Conservation (phyloP, 2,113 vertebrate species). For the Spea bombifrons region DNA sequence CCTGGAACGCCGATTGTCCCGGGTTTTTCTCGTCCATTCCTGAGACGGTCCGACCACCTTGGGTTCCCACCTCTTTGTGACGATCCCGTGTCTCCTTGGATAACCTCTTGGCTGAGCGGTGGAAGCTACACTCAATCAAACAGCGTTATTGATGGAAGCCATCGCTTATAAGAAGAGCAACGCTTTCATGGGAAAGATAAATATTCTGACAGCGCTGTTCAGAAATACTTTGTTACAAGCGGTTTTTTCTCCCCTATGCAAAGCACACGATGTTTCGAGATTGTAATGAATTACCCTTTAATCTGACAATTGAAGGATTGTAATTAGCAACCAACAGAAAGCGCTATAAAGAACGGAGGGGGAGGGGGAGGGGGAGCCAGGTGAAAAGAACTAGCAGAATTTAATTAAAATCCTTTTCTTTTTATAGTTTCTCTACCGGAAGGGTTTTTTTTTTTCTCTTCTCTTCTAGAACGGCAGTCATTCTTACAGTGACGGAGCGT, state of each 20-base stretch:
- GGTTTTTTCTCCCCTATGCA: background rate
- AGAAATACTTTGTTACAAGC: background rate
- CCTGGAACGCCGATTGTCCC: too few relatives aligned
- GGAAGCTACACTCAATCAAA: background rate
- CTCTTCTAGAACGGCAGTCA: background rate
- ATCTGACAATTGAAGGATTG: conserved; percentile 23
- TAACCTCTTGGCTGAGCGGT: background rate
- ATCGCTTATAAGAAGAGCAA: background rate
- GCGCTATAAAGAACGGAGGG: background rate
- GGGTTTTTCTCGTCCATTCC: too few relatives aligned
- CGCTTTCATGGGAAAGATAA: background rate
- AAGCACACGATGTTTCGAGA: background rate
- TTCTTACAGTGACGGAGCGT: background rate
- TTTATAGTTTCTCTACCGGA: conserved; percentile 8
- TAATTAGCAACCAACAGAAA: conserved; percentile 28
- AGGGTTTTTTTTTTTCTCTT: background rate
- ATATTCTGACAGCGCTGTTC: background rate
- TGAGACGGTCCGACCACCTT: too few relatives aligned
- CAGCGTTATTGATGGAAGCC: background rate
- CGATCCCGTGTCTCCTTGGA: background rate
- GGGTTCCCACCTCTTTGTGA: too few relatives aligned
- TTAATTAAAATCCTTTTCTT: conserved; percentile 22
- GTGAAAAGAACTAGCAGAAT: conserved; percentile 17
- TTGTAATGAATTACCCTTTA: conserved; percentile 14
- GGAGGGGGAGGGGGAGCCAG: background rate